Evolutionary conservation across 2,113 vertebrate species (phyloP), one percentile per base, ranked within the genome.

Genomic region (Engraulis encrasicolus): DNA sequence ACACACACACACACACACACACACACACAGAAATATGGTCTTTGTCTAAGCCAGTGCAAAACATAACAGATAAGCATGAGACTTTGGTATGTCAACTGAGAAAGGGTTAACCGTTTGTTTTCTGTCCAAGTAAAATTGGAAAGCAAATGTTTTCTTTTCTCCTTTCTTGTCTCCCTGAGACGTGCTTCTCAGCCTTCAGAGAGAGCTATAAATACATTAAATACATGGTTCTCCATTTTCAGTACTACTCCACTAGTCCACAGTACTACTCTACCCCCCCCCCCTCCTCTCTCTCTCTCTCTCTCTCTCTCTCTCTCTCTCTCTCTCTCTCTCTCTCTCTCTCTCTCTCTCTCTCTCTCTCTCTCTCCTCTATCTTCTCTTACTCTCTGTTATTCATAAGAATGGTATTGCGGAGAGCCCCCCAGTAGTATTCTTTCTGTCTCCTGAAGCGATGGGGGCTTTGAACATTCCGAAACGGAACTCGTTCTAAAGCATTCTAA

Each of bases 61-160:
- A 74, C 23, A 74, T 74, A 2, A 4, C 31, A 74, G 66, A 74
- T 74, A 74, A 17, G 27, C 31, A 14, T 31, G 27, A 11, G 4
- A 23, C n/a, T 61, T 61, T 61, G n/a, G 7, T 74, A 17, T 31
- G 54, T 58, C 20, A 58, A 58, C 54, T 58, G 19, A 58, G n/a
- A 58, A 58, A 58, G 50, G 50, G 19, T 71, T 34, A 14, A 71
- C 31, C 27, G 23, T 71, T 31, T 71, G 27, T 71, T 66, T 66
- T 66, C 31, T 66, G n/a, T 27, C 7, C 27, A 4, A 66, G 58
- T 66, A 66, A 74, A 17, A 34, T 74, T 74, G 14, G 31, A 74
- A 74, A 74, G 66, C 11, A 74, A 74, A 74, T 34, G 66, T 34
- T 74, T 71, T 27, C 23, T 66, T 66, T 27, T 66, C 34, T 74